Percentiles rank a stretch among this genome's conserved stretches.
Conservation (phyloP, 2,113 vertebrate genomes). For the Proteles cristata region DNA sequence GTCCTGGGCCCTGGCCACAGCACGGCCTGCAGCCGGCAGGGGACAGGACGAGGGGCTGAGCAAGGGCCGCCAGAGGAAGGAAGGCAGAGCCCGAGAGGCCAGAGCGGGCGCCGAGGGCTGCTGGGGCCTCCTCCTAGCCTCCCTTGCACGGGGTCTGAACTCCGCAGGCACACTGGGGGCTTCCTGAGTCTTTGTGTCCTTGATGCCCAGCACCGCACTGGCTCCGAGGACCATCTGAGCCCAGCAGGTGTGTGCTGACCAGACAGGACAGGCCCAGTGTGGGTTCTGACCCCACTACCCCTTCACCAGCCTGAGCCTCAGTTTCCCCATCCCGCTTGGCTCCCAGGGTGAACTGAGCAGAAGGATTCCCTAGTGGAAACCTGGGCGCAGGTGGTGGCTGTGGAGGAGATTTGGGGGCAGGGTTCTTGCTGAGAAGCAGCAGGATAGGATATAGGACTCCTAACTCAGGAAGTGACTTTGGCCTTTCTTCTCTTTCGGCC, state of each 20-base stretch:
- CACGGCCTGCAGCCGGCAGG: neutral
- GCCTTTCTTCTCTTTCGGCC: neutral
- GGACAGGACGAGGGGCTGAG: neutral
- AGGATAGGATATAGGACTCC: neutral
- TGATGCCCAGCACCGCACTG: rapidly evolving
- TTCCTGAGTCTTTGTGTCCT: neutral
- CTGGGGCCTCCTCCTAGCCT: rapidly evolving
- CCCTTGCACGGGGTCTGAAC: rapidly evolving
- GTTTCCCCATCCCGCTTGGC: neutral
- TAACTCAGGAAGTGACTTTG: neutral
- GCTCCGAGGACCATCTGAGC: neutral
- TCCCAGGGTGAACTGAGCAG: rapidly evolving
- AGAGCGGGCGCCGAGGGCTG: neutral
- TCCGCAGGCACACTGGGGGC: rapidly evolving
- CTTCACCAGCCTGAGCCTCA: neutral
- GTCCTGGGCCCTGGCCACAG: neutral
- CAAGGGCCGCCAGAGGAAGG: neutral
- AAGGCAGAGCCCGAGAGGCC: neutral
- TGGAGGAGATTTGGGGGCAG: neutral
- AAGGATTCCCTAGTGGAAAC: rapidly evolving
- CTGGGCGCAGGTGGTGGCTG: neutral
- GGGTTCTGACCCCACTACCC: neutral
- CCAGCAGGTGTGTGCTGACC: too few relatives aligned
- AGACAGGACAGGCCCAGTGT: neutral
- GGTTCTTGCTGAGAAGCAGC: neutral